A percentile compares a stretch with the other conserved stretches of the same genome.
phyloP scores from a whole-genome alignment of 2,113 vertebrate species.

The Alectura lathami region DNA sequence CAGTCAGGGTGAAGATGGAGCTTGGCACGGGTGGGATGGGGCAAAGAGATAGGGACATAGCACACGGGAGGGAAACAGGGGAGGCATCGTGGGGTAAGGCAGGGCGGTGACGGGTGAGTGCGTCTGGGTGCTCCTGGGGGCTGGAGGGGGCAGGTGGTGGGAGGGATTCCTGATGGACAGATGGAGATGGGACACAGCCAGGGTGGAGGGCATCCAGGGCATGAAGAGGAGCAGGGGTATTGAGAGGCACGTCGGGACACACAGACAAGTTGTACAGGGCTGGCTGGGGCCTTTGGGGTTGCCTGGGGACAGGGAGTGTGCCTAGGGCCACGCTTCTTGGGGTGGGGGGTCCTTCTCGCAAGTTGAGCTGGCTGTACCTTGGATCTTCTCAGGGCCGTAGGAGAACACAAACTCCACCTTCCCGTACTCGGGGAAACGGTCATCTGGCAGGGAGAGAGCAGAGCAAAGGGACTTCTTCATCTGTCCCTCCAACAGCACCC shows the following conservation, averaged over 20 bases:
- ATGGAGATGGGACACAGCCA: neutral
- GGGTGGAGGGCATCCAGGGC: neutral
- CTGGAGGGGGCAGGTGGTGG: neutral
- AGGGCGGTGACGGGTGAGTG: neutral
- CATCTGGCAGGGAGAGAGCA: slow-evolving; percentile 80
- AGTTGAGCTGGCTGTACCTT: slow-evolving; percentile 79
- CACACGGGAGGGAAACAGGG: neutral
- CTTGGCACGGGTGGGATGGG: neutral
- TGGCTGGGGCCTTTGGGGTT: neutral
- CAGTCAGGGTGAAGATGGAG: neutral
- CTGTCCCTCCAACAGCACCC: neutral
- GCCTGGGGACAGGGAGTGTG: neutral
- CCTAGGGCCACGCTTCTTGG: neutral
- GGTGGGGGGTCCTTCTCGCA: neutral
- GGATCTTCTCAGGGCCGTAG: slow-evolving; percentile 96
- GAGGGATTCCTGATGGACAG: neutral
- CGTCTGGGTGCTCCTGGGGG: too few relatives aligned
- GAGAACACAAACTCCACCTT: slow-evolving; percentile 99
- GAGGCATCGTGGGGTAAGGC: neutral
- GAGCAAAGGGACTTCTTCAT: neutral
- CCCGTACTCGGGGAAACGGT: slow-evolving; percentile 95
- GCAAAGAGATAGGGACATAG: neutral
- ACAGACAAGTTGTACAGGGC: neutral
- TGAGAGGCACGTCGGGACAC: neutral
- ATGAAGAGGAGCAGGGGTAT: neutral